Percentiles rank a stretch among this genome's conserved stretches.
These are phyloP conservation scores for Himalopsyche phryganea DNA, from an alignment of 1,140 invertebrate genomes.

Conservation along the genomic window DNA sequence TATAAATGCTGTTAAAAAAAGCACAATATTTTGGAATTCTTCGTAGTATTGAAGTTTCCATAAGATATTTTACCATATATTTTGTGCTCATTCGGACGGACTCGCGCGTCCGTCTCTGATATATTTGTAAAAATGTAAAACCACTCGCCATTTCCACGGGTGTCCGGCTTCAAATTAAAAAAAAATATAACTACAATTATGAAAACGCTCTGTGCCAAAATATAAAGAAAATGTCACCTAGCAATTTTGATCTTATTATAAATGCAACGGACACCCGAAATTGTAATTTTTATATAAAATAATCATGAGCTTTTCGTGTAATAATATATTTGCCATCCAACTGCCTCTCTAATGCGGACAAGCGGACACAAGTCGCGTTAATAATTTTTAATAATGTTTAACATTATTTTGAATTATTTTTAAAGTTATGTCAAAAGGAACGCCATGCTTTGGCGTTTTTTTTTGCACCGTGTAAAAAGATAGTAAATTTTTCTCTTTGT, in stretches of 20 bases:
- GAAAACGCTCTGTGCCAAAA: not conserved
- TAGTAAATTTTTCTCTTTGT: conserved; percentile 7
- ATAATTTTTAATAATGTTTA: not conserved
- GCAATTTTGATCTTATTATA: conserved; percentile 2
- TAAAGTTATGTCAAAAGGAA: not conserved
- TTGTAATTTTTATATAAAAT: not conserved
- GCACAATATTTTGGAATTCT: too few relatives aligned
- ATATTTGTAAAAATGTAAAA: too few relatives aligned
- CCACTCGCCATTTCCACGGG: not conserved
- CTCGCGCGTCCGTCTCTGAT: too few relatives aligned
- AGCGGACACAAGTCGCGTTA: not conserved
- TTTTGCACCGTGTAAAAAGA: not conserved
- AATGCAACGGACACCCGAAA: not conserved
- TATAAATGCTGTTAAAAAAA: too few relatives aligned
- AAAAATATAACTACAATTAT: not conserved
- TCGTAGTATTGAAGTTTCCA: too few relatives aligned
- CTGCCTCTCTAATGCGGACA: not conserved
- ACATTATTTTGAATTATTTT: not conserved
- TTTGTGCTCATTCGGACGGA: too few relatives aligned
- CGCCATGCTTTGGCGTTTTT: not conserved
- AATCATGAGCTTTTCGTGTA: conserved; percentile 4
- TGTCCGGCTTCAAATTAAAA: not conserved
- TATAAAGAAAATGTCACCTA: not conserved
- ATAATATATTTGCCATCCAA: conserved; percentile 10
- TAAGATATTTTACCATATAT: too few relatives aligned